Conservation (phyloP, 1,140 invertebrate genomes). For the Notospermus geniculatus region DNA sequence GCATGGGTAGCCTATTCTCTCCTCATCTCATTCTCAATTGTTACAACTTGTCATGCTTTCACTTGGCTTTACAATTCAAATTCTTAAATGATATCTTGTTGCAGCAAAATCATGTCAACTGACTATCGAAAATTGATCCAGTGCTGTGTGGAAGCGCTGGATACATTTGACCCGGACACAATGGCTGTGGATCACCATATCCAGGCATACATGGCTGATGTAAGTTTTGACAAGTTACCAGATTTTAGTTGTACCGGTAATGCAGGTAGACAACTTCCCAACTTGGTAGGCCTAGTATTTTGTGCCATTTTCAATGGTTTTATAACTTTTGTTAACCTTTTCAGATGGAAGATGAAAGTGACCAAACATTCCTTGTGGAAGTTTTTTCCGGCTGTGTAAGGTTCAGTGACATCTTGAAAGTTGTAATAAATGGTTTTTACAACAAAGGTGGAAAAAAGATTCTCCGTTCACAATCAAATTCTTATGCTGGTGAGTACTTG, state of each 20-base stretch:
- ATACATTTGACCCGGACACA: constrained; percentile 34
- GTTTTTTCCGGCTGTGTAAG: constrained; percentile 49
- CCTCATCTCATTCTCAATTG: too few relatives aligned
- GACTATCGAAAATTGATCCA: constrained; percentile 21
- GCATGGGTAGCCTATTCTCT: too few relatives aligned
- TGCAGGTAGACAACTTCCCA: too few relatives aligned
- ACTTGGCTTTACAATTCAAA: too few relatives aligned
- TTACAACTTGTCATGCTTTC: too few relatives aligned
- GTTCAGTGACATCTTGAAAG: constrained; percentile 36
- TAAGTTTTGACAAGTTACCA: too few relatives aligned
- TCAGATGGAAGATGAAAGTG: constrained; percentile 39
- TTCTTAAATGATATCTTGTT: too few relatives aligned
- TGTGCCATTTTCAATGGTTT: too few relatives aligned
- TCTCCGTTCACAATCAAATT: constrained; percentile 40
- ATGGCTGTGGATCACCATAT: constrained; percentile 44
- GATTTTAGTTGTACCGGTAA: too few relatives aligned
- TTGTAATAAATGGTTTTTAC: constrained; percentile 46
- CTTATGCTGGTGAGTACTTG: constrained; percentile 39
- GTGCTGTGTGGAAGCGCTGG: constrained; percentile 33
- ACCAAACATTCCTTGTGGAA: constrained; percentile 46
- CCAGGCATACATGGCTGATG: constrained; percentile 29
- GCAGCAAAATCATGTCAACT: too few relatives aligned
- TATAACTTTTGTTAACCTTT: constrained; percentile 5
- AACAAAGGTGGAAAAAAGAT: constrained; percentile 45
- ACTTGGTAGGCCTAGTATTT: too few relatives aligned